Evolutionary conservation across 2,113 vertebrate species (phyloP).

Genomic region (Apaloderma vittatum): DNA sequence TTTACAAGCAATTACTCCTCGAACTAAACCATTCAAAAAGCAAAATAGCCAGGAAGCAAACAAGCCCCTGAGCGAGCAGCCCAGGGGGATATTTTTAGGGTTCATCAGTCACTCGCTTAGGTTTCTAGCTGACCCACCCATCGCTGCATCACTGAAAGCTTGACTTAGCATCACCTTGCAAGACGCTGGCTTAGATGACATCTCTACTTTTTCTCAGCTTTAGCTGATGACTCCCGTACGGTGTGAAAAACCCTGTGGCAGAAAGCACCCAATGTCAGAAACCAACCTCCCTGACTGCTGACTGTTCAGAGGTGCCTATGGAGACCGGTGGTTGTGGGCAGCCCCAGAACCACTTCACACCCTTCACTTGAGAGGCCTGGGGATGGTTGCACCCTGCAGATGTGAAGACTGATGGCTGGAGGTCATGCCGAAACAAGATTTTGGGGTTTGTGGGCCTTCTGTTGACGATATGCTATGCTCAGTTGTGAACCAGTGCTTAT

Average conservation of each 20-base stretch:
- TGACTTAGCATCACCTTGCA: accelerated
- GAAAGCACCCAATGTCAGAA: not conserved
- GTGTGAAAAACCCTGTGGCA: not conserved
- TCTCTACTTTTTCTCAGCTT: not conserved
- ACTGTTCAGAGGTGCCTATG: not conserved
- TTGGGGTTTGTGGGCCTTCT: not conserved
- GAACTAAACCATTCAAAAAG: not conserved
- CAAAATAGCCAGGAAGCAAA: not conserved
- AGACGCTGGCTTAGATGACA: not conserved
- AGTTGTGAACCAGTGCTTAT: not conserved
- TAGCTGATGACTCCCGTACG: not conserved
- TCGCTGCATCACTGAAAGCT: not conserved
- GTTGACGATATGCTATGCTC: not conserved
- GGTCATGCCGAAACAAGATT: not conserved
- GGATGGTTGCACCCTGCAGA: not conserved
- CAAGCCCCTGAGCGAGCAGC: not conserved
- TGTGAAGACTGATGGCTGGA: not conserved
- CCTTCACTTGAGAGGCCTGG: not conserved
- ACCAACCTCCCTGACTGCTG: not conserved
- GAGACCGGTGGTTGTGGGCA: not conserved
- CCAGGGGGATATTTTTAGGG: not conserved
- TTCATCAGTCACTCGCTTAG: not conserved
- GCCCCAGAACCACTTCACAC: not conserved
- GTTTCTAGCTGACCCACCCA: not conserved
- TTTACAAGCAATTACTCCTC: constrained; percentile 27